A percentile compares a stretch with the other conserved stretches of the same genome.
These are phyloP conservation scores for Ichneumoninae sp. DNA, from an alignment of 2,888 invertebrate species.

Conservation along the genomic window DNA sequence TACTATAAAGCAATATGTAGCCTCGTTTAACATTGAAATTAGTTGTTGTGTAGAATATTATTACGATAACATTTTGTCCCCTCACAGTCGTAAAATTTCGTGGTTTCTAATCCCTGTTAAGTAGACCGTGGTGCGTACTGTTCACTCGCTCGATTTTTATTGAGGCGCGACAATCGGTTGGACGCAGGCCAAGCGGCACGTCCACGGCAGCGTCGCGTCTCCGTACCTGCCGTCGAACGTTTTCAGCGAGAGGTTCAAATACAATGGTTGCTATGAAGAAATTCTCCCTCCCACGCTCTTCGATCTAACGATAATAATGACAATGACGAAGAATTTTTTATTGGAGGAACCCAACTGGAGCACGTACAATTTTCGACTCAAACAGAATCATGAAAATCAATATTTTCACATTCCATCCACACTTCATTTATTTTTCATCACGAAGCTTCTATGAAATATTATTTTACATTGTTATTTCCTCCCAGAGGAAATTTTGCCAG, in stretches of 20 bases:
- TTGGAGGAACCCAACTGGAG: too few species aligned
- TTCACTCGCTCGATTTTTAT: slow-evolving; percentile 64
- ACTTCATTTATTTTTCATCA: too few species aligned
- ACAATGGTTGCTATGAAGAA: slow-evolving; percentile 20
- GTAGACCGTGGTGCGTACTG: slow-evolving; percentile 68
- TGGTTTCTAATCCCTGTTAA: slow-evolving; percentile 66
- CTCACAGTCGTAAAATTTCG: slow-evolving; percentile 42
- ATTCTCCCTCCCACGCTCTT: too few species aligned
- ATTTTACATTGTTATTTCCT: neutral
- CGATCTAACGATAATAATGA: too few species aligned
- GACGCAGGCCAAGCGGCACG: slow-evolving; percentile 42
- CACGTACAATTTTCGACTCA: too few species aligned
- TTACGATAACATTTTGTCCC: slow-evolving; percentile 29
- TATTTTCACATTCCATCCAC: too few species aligned
- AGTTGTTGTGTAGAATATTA: slow-evolving; percentile 31
- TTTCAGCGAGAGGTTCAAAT: slow-evolving; percentile 25
- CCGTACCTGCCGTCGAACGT: slow-evolving; percentile 20
- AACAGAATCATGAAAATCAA: too few species aligned
- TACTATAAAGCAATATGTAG: slow-evolving; percentile 1
- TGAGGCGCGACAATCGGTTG: slow-evolving; percentile 45
- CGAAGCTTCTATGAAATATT: neutral
- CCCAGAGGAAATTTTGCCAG: neutral
- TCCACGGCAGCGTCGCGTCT: slow-evolving; percentile 25
- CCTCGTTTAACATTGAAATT: slow-evolving; percentile 43
- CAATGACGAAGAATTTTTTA: too few species aligned